Evolutionary conservation across 2,797 vertebrate species (phyloP).

Genomic region (Bucorvus abyssinicus): DNA sequence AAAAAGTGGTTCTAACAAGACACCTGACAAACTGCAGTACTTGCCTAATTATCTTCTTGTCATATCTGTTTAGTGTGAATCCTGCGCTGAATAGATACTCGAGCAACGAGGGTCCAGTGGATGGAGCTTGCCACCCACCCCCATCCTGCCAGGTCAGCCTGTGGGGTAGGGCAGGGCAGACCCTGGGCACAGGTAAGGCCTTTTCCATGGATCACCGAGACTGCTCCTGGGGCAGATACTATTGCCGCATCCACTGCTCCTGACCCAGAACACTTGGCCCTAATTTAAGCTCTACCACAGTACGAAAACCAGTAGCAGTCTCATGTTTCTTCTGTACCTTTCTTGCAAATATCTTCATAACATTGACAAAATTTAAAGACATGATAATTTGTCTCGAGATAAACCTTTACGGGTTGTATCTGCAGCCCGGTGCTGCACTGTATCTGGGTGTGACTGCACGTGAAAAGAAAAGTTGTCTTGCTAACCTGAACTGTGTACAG

Average conservation of each 20-base stretch:
- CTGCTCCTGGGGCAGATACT: not conserved
- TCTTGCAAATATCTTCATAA: not conserved
- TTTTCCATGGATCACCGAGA: not conserved
- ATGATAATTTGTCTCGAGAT: not conserved
- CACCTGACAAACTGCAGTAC: slow-evolving; percentile 58
- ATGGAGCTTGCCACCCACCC: not conserved
- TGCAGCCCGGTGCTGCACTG: not conserved
- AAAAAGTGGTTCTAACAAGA: slow-evolving; percentile 4
- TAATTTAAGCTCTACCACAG: not conserved
- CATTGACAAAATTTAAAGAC: not conserved
- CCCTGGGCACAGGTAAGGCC: fast-evolving
- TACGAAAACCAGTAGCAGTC: not conserved
- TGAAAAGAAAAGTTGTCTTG: not conserved
- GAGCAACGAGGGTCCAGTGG: not conserved
- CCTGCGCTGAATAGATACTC: not conserved
- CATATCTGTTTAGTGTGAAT: slow-evolving; percentile 44
- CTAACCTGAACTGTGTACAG: not conserved
- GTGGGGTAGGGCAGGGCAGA: not conserved
- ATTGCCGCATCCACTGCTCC: not conserved
- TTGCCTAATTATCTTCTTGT: slow-evolving; percentile 48
- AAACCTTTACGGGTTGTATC: not conserved
- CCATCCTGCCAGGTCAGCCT: not conserved
- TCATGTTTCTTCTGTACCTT: not conserved
- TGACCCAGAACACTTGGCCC: not conserved
- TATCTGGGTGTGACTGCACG: not conserved